These are phyloP conservation scores for Apamea monoglypha DNA, from an alignment of 2,888 invertebrate genomes.

Conservation along the genomic window DNA sequence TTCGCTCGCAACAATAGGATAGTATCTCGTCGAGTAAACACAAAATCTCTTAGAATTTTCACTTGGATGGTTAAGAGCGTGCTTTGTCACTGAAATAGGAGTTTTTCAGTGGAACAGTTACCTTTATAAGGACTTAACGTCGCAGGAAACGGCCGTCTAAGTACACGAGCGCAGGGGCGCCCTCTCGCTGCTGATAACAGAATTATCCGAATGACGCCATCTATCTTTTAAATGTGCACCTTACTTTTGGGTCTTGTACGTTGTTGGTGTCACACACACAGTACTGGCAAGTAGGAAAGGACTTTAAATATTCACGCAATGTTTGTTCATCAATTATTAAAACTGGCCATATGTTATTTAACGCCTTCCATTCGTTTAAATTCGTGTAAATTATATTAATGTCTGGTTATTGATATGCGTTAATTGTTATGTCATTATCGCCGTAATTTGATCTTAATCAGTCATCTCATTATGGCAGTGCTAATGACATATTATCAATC, in stretches of 20 bases:
- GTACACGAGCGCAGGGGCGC: slow-evolving; percentile 87
- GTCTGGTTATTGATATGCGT: slow-evolving; percentile 32
- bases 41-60: slow-evolving; percentile 82
- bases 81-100: slow-evolving; percentile 86
- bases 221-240: slow-evolving; percentile 92
- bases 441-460: slow-evolving; percentile 57
- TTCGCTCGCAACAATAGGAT: slow-evolving; percentile 73
- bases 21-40: slow-evolving; percentile 77
- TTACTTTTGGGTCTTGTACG: slow-evolving; percentile 83
- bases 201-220: slow-evolving; percentile 92
- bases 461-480: slow-evolving; percentile 49
- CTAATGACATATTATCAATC: slow-evolving; percentile 52
- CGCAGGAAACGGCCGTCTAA: slow-evolving; percentile 87
- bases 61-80: slow-evolving; percentile 84
- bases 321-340: slow-evolving; percentile 64
- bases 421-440: slow-evolving; percentile 49
- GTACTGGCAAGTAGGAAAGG: slow-evolving; percentile 30
- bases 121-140: slow-evolving; percentile 89
- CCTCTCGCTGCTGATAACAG: slow-evolving; percentile 91
- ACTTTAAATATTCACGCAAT: slow-evolving; percentile 68
- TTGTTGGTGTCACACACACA: slow-evolving; percentile 70
- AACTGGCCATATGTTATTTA: slow-evolving; percentile 42
- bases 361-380: slow-evolving; percentile 41
- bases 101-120: slow-evolving; percentile 88
- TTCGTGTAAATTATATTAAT: slow-evolving; percentile 45